Evolutionary conservation across 2,113 vertebrate species (phyloP).

Genomic region (Numenius arquata): DNA sequence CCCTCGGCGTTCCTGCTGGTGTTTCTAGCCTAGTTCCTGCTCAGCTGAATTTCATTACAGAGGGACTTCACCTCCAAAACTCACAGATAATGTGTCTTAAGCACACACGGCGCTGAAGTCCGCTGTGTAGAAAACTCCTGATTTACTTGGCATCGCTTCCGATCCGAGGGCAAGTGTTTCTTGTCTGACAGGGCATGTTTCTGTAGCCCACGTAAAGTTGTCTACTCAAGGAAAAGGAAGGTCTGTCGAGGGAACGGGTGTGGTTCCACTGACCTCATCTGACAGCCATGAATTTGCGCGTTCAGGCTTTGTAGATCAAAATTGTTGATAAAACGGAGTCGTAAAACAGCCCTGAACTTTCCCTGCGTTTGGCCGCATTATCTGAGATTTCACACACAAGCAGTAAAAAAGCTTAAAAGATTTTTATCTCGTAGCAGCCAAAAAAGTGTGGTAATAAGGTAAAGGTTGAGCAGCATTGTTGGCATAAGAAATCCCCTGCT

Average conservation of each 20-base stretch:
- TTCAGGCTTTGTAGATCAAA: slow-evolving; percentile 27
- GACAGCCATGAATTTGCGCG: background rate
- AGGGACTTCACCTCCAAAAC: slow-evolving; percentile 62
- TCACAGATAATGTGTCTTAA: slow-evolving; percentile 49
- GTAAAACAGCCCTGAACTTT: slow-evolving; percentile 56
- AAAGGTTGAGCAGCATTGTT: slow-evolving; percentile 66
- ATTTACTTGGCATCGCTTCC: background rate
- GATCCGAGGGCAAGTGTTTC: background rate
- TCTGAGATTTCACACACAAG: slow-evolving; percentile 51
- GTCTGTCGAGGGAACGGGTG: slow-evolving; percentile 37
- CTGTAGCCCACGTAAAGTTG: background rate
- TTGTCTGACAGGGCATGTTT: slow-evolving; percentile 6
- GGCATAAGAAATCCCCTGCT: slow-evolving; percentile 63
- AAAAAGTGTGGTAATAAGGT: slow-evolving; percentile 73
- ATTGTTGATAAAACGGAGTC: slow-evolving; percentile 40
- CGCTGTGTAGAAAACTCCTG: background rate
- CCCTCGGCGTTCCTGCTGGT: slow-evolving; percentile 51
- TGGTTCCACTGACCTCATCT: slow-evolving; percentile 50
- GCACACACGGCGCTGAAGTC: background rate
- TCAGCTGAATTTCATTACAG: slow-evolving; percentile 79
- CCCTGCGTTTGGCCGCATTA: slow-evolving; percentile 9
- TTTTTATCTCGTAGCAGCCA: slow-evolving; percentile 58
- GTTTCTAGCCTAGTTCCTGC: slow-evolving; percentile 67
- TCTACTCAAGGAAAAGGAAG: background rate
- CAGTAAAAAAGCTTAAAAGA: slow-evolving; percentile 44